phyloP scores from a whole-genome alignment of 2,113 vertebrate species.

The Colinus virginianus region DNA sequence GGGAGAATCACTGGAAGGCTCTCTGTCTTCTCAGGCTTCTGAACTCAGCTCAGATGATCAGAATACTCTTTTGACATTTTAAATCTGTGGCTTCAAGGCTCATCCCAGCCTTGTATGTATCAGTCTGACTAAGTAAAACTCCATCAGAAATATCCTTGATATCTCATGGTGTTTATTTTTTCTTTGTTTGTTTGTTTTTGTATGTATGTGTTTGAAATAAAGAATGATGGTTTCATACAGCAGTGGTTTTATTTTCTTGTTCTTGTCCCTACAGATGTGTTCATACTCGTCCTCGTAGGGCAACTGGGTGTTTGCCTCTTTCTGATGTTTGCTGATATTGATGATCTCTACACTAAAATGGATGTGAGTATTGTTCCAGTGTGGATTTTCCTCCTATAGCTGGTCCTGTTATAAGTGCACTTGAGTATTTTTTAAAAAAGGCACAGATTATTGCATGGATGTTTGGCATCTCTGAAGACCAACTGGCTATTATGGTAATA shows the following conservation, averaged over 20 bases:
- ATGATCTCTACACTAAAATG: constrained; percentile 75
- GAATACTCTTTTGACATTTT: neutral
- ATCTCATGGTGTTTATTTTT: neutral
- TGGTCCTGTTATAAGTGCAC: neutral
- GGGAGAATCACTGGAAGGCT: neutral
- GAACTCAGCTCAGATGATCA: neutral
- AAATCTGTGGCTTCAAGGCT: neutral
- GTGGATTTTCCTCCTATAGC: neutral
- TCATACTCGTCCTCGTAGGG: constrained; percentile 70
- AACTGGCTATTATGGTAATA: neutral
- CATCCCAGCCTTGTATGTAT: neutral
- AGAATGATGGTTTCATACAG: neutral
- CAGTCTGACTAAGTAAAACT: neutral
- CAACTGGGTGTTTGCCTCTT: constrained; percentile 80
- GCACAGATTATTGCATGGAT: neutral
- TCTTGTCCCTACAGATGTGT: constrained; percentile 75
- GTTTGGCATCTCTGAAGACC: neutral
- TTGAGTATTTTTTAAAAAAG: neutral
- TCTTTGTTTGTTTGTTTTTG: neutral
- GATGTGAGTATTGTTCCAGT: constrained; percentile 76
- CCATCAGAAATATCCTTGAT: neutral
- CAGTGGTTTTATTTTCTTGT: neutral
- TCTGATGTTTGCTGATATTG: constrained; percentile 81
- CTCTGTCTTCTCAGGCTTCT: neutral
- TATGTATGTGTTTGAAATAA: neutral